Conservation (phyloP, 2,888 invertebrate species). For the Ichneumon xanthorius region DNA sequence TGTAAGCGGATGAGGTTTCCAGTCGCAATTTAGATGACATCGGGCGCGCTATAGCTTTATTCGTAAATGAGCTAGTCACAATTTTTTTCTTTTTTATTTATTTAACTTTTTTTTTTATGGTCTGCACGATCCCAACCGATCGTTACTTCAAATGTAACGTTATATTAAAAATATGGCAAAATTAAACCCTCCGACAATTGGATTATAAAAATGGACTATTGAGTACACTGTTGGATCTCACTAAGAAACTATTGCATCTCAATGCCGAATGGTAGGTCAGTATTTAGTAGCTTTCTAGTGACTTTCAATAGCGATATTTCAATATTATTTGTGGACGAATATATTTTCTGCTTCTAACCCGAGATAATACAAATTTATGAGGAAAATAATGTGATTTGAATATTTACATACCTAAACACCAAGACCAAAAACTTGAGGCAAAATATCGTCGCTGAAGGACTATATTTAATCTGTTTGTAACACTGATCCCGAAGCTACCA, state of each 20-base stretch:
- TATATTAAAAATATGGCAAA: neutral
- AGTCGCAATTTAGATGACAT: neutral
- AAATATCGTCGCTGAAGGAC: too few species aligned
- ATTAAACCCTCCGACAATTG: too few species aligned
- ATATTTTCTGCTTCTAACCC: constrained; percentile 59
- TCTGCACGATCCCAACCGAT: neutral
- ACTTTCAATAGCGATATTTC: constrained; percentile 15
- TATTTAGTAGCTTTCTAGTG: neutral
- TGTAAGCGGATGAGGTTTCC: neutral
- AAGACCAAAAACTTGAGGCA: too few species aligned
- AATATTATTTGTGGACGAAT: constrained; percentile 57
- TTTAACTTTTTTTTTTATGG: neutral
- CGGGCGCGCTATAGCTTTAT: constrained; percentile 24
- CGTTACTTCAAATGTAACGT: neutral
- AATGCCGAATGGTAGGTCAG: neutral
- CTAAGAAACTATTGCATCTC: neutral
- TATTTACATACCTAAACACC: too few species aligned
- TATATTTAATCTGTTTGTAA: too few species aligned
- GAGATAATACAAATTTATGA: constrained; percentile 36
- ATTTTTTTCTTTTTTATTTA: constrained; percentile 24
- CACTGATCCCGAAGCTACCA: too few species aligned
- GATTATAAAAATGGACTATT: too few species aligned
- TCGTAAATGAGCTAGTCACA: constrained; percentile 12
- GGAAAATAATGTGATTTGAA: neutral
- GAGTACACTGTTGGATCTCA: neutral